These are phyloP conservation scores for Sinonovacula constricta DNA, from an alignment of 1,140 invertebrate genomes.

Conservation along the genomic window DNA sequence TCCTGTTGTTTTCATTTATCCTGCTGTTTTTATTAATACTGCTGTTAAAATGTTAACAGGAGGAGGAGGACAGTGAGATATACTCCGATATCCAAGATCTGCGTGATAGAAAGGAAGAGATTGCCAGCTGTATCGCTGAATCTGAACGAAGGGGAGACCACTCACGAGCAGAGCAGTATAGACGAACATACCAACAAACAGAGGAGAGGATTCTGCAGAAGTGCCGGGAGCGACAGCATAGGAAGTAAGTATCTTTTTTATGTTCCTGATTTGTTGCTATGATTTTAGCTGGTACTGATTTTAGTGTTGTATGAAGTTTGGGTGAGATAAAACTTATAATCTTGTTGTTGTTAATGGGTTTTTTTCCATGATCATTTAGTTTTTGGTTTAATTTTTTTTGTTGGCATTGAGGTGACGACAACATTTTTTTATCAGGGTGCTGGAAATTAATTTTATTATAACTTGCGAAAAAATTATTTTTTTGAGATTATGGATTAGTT, in stretches of 20 bases:
- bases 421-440: too few species aligned
- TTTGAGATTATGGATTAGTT: too few species aligned
- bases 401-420: too few species aligned
- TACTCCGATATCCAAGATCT: conserved; percentile 75
- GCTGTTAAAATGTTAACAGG: too few species aligned
- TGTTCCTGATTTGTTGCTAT: background rate
- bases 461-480: too few species aligned
- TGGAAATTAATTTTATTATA: too few species aligned
- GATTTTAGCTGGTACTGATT: background rate
- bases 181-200: conserved; percentile 61
- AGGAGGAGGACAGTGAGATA: conserved; percentile 74
- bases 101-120: conserved; percentile 68
- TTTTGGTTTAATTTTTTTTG: too few species aligned
- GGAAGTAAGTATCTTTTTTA: conserved; percentile 63
- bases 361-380: too few species aligned
- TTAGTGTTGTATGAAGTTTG: too few species aligned
- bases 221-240: conserved; percentile 70
- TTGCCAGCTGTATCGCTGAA: conserved; percentile 66
- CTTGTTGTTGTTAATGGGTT: too few species aligned
- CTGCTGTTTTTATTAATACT: too few species aligned
- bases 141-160: conserved; percentile 60
- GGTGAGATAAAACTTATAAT: too few species aligned
- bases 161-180: conserved; percentile 52
- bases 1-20: conserved; percentile 10
- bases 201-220: conserved; percentile 70